Conservation (phyloP, 1,140 invertebrate species). For the Rhyzopertha dominica region DNA sequence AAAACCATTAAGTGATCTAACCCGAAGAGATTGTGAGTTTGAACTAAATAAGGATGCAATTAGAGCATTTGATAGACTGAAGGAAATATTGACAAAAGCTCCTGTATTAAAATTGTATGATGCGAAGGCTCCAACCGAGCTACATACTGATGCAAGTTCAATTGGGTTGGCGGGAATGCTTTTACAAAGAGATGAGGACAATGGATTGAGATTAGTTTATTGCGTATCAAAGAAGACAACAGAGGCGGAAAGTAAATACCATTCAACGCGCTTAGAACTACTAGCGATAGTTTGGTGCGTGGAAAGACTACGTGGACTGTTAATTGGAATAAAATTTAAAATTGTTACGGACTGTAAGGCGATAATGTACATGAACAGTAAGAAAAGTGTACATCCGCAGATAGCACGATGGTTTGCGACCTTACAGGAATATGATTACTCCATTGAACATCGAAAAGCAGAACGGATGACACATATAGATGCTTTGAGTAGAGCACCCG, state of each 20-base stretch:
- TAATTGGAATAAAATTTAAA: constrained; percentile 41
- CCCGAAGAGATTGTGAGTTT: constrained; percentile 9
- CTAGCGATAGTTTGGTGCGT: constrained; percentile 24
- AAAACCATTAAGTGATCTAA: constrained; percentile 16
- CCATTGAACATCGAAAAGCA: constrained; percentile 26
- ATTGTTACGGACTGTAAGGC: constrained; percentile 41
- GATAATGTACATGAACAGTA: constrained; percentile 17
- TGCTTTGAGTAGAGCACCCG: constrained; percentile 25
- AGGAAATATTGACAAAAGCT: too few relatives aligned
- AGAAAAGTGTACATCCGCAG: constrained; percentile 23
- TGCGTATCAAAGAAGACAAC: constrained; percentile 31
- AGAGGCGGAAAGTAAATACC: constrained; percentile 25
- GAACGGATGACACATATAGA: constrained; percentile 37
- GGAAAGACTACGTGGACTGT: constrained; percentile 33
- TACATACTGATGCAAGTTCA: constrained; percentile 34
- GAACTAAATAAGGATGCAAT: too few relatives aligned
- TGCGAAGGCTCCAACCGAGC: too few relatives aligned
- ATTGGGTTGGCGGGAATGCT: neutral
- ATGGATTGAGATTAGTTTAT: constrained; percentile 29
- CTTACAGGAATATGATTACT: constrained; percentile 29
- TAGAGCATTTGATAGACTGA: too few relatives aligned
- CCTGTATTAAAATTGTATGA: too few relatives aligned
- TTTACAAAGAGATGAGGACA: too few relatives aligned
- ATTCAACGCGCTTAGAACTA: constrained; percentile 31
- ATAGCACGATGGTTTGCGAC: constrained; percentile 28